A percentile compares a stretch with the other conserved stretches of the same genome.
Conservation (phyloP, 2,113 vertebrate genomes). For the Drymodes brunneopygia region DNA sequence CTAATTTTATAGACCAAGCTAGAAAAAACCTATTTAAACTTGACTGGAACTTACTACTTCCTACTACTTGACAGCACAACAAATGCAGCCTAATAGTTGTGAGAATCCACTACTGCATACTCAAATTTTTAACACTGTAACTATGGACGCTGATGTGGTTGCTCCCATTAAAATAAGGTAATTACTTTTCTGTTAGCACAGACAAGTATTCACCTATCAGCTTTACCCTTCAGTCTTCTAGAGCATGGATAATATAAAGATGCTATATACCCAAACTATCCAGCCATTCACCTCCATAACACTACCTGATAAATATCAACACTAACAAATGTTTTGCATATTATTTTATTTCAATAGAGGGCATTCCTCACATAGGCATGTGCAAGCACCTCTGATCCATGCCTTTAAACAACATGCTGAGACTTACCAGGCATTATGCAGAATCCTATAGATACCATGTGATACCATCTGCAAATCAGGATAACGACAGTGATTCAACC, state of each 20-base stretch:
- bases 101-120: neutral
- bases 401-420: neutral
- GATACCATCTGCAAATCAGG: neutral
- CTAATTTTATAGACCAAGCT: neutral
- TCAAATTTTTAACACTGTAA: neutral
- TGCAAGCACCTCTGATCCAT: neutral
- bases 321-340: neutral
- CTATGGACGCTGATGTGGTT: rapidly evolving
- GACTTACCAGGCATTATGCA: neutral
- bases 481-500: neutral
- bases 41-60: neutral
- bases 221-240: neutral
- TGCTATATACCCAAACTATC: neutral
- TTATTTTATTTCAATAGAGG: neutral
- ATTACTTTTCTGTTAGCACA: neutral
- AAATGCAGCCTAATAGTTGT: neutral
- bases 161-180: rapidly evolving
- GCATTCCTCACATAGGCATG: neutral
- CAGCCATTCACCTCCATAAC: neutral
- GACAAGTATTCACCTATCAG: neutral
- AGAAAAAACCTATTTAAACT: neutral
- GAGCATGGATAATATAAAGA: neutral
- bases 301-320: neutral
- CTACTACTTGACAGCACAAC: neutral
- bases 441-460: neutral